Base-by-base conservation (phyloP, 1,140 invertebrate genomes). In the Ceratosolen solmsi region DNA sequence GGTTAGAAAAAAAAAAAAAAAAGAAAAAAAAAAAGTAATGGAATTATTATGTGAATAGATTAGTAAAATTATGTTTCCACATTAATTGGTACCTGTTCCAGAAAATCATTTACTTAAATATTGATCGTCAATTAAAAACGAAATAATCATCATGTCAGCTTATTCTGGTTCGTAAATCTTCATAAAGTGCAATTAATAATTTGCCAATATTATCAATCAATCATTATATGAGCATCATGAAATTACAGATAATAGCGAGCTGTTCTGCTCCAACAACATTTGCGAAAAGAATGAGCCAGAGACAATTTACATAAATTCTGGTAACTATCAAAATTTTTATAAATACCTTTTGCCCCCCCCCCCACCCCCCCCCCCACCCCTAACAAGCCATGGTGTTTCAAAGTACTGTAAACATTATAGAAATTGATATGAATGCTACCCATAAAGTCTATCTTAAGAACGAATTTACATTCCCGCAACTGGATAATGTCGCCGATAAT, bases 361-460 rank as follows among this genome's bases (percentile, higher is more conserved):
- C 15, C 15, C 9, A 3, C 5, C 25, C 25, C 15, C 15, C 9
- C 9, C 5, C 25, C 25, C 15, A 5, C 9, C 9, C 5, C 5
- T 13, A 46, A 56, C 17, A 22, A 25, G 4, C 17, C 4, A 22
- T 5, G 15, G 17, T 56, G 17, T 56, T 4, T 4, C 4, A 25
- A 13, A 56, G 22, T n/a, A 38, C 8, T 9, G 20, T 70, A 20
- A 41, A 41, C 41, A 41, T 68, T 36, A 3, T 13, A 68, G 60
- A 54, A 36, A 79, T 58, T n/a, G 68, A 72, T 72, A 7, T 33
- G 4, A 22, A 56, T 1, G 54, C 20, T 22, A 20, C 72, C 13
- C 30, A 72, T 8, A 65, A 79, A 72, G 36, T 79, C 41, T 79
- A 60, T 27, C 27, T 71, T 36, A 79, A 79, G 56, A 36, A 27